Evolutionary conservation across 2,888 invertebrate genomes (phyloP), one percentile per base, ranked within the genome.

Genomic region (Rambutsinella grinnellia): DNA sequence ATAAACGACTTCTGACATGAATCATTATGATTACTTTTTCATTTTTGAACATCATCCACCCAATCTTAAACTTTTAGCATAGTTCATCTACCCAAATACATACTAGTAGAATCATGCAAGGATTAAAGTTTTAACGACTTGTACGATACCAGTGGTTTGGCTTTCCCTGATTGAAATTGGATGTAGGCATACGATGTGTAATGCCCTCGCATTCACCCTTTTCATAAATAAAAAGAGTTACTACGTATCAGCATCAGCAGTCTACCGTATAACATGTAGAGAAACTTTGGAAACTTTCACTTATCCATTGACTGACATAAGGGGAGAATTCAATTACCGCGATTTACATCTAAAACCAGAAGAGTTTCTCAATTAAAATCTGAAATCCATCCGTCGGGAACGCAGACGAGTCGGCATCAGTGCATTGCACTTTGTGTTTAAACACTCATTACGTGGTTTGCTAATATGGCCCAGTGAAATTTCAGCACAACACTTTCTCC

Each of bases 261-360:
- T n/a, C n/a, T n/a, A n/a, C n/a, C n/a, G n/a, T n/a, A n/a, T 28
- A 1, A 44, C 36, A 54, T 65, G 23, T 54, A 36, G 24, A 23
- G 15, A 53, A 63, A 19, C 51, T 63, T 53, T 28, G 13, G 21
- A 21, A 65, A 65, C n/a, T 13, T 36, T 19, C 46, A 1, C 15
- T 19, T 54, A 66, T 26, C 19, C 56, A 17, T 46, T 56, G 66
- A 46, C 46, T 56, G 66, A 56, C 56, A 47, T 27, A 47, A 36
- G 26, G n/a, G n/a, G n/a, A n/a, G n/a, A n/a, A 56, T 66, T 66
- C 66, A 66, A 66, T 66, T 66, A 66, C 66, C 56, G 2, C 26
- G 56, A 66, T 66, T 66, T 47, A 66, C 57, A 66, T 56, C n/a
- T n/a, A n/a, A n/a, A n/a, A n/a, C n/a, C 56, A 27, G 47, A 46